Base-by-base conservation (phyloP, 2,888 invertebrate genomes). In the Drosophila rellima region DNA sequence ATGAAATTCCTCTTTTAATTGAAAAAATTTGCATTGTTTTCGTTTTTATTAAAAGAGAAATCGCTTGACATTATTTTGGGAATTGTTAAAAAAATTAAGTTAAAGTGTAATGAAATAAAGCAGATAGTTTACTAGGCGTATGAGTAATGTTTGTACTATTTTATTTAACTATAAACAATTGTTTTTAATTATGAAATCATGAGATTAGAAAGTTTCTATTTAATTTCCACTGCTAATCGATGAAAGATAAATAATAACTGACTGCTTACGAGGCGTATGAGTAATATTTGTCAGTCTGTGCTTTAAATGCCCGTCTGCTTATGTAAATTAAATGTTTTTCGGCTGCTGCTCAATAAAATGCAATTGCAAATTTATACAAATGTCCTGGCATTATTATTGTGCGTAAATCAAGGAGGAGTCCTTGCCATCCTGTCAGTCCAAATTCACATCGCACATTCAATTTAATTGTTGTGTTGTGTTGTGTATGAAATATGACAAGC, bases 301-400 rank as follows among this genome's bases (percentile, higher is more conserved):
- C 40, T 45, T 50, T 61, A 59, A 52, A 40, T 18, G 40, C 7
- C 33, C 31, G 52, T 42, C 51, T 60, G 35, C 45, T 70, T 85
- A 82, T 82, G 82, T 56, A 78, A 82, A 82, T 85, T 79, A 70
- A 57, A 79, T 69, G 81, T 50, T 69, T 52, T 45, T 52, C 26
- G 64, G 62, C 69, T 33, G 54, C 56, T 56, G 72, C 69, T 76
- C 83, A 86, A 83, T 83, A 83, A 83, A 83, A 83, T 83, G 83
- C 86, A 80, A 83, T 83, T 76, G 83, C 86, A 80, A 83, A 83
- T 86, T 83, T 83, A 83, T 83, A 74, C 83, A 86, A 83, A 83
- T 83, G 74, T 78, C 69, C 70, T 70, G 70, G 63, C 69, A 82
- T 80, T 85, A 78, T 82, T 81, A 77, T 66, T 64, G 79, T 74